Conservation (phyloP, 2,113 vertebrate genomes). For the mouse (Mus musculus) region DNA sequence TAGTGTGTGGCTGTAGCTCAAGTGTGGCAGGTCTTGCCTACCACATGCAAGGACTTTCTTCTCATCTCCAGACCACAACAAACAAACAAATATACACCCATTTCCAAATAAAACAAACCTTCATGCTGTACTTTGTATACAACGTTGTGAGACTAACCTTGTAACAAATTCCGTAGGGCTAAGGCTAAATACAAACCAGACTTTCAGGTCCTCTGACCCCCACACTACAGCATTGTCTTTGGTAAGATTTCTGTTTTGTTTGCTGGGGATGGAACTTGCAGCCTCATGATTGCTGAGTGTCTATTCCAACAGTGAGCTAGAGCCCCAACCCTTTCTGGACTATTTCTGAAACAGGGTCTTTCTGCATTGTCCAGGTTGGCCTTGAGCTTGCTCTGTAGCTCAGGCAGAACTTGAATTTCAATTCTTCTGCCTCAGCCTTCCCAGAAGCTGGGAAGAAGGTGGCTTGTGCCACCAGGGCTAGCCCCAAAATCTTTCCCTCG, state of each 20-base stretch:
- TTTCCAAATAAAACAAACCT: neutral
- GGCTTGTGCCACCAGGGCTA: neutral
- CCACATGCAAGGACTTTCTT: neutral
- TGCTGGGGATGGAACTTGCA: neutral
- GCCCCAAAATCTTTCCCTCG: neutral
- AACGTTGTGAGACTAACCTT: neutral
- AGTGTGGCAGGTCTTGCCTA: neutral
- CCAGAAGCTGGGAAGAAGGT: neutral
- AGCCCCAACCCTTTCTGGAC: neutral
- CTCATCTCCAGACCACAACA: neutral
- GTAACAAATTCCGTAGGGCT: neutral
- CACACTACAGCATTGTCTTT: neutral
- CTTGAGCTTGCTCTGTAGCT: neutral
- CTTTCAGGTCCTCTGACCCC: neutral
- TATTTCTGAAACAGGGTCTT: neutral
- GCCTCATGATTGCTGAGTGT: neutral
- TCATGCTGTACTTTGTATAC: neutral
- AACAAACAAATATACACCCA: neutral
- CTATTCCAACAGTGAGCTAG: too few relatives aligned
- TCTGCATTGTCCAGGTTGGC: neutral
- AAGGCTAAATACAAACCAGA: constrained; percentile 38
- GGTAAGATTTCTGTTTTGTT: neutral
- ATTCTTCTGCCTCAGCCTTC: neutral
- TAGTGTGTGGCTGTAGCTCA: neutral
- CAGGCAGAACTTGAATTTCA: neutral